A percentile compares a stretch with the other conserved stretches of the same genome.
Conservation (phyloP, 2,113 vertebrate genomes). For the Zosterops borbonicus region DNA sequence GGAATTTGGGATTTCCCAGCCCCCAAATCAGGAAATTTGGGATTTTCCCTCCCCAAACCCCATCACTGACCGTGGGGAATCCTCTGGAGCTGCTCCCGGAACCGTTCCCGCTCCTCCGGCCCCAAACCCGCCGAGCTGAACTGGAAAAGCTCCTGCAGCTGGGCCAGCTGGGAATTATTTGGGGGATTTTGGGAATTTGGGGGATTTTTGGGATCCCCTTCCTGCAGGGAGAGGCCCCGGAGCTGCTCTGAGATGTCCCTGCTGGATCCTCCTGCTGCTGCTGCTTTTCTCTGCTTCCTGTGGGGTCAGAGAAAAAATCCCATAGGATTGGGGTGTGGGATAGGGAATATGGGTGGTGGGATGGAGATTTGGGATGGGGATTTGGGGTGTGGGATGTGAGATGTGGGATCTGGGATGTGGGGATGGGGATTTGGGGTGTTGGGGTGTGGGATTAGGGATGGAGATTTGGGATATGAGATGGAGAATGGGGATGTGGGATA, state of each 20-base stretch:
- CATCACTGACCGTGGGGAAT: slow-evolving; percentile 71
- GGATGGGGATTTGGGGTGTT: background rate
- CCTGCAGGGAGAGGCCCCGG: slow-evolving; percentile 73
- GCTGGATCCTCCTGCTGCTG: accelerated
- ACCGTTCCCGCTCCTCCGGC: slow-evolving; percentile 61
- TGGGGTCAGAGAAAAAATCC: background rate
- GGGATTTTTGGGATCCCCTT: background rate
- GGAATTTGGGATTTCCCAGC: too few species aligned
- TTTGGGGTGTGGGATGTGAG: background rate
- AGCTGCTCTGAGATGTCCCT: slow-evolving; percentile 74
- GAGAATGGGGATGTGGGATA: background rate
- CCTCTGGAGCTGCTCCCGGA: slow-evolving; percentile 73
- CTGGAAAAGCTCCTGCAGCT: slow-evolving; percentile 78
- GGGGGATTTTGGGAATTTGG: background rate
- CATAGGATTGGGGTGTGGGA: too few species aligned
- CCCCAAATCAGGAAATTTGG: too few species aligned
- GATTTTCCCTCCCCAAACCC: too few species aligned
- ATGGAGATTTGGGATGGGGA: background rate
- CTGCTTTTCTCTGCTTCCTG: slow-evolving; percentile 80
- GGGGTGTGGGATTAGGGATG: too few species aligned
- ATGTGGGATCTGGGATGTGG: too few species aligned
- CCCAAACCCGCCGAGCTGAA: slow-evolving; percentile 70
- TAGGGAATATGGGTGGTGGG: too few species aligned
- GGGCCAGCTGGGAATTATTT: slow-evolving; percentile 52
- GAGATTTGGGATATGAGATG: background rate